Conservation (phyloP, 2,888 invertebrate species). For the Leucophenga maculata region DNA sequence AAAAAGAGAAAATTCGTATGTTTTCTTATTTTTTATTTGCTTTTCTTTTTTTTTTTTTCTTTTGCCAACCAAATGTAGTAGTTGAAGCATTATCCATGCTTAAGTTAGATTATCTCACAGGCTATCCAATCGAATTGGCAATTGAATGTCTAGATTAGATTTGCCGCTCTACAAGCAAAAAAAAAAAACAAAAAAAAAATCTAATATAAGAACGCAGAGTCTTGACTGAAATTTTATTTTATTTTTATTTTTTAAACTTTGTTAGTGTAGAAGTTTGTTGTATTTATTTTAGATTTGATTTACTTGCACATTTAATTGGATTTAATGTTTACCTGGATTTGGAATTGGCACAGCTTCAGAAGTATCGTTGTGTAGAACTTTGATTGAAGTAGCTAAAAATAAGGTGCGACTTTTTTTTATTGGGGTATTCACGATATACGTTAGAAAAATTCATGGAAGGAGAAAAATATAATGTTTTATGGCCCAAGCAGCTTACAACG, state of each 20-base stretch:
- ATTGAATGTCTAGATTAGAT: conserved; percentile 63
- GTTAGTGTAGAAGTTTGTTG: background rate
- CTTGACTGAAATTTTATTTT: background rate
- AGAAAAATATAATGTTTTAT: too few relatives aligned
- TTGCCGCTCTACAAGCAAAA: conserved; percentile 40
- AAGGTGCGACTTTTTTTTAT: too few relatives aligned
- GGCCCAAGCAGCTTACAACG: too few relatives aligned
- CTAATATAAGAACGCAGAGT: background rate
- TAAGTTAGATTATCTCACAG: conserved; percentile 61
- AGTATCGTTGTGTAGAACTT: too few relatives aligned
- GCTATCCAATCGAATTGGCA: conserved; percentile 58
- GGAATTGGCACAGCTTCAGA: background rate
- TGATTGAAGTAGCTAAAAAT: too few relatives aligned
- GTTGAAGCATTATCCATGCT: conserved; percentile 64
- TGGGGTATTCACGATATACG: too few relatives aligned
- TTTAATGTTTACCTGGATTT: conserved; percentile 9
- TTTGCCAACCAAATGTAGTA: conserved; percentile 37
- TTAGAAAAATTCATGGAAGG: too few relatives aligned
- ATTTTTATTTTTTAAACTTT: background rate
- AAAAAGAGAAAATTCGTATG: too few relatives aligned
- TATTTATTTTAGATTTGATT: conserved; percentile 12
- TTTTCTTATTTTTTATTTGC: too few relatives aligned
- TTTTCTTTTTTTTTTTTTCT: too few relatives aligned
- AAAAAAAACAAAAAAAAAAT: background rate
- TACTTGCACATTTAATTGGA: conserved; percentile 17